Base-by-base conservation (phyloP, 2,113 vertebrate genomes). In the Ellobius talpinus region DNA sequence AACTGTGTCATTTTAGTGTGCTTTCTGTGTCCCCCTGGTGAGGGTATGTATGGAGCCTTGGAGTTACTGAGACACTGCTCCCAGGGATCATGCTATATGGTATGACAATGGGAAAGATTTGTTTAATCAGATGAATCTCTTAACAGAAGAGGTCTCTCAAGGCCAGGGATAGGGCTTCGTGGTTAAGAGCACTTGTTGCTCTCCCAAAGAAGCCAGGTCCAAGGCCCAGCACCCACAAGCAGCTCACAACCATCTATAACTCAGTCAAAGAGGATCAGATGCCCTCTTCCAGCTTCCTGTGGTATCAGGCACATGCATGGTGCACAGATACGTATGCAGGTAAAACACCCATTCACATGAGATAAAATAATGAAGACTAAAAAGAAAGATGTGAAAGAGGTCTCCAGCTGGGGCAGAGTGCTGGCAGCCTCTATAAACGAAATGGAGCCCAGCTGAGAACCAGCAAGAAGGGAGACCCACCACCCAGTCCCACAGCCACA, bases 51-150 rank as follows among this genome's bases (percentile, higher is more conserved):
- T 23, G 16, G 42, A 68, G 21, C 10, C n/a, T 86, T 26, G 33
- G 65, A 78, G 19, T 3, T 36, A 6, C 14, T 2, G 76, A 92
- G 77, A 70, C 12, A 19, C 7, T 23, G 5, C 36, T 70, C 47
- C 42, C 0, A 0, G 33, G 52, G 55, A 77, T 50, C 4, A 14
- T 0, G 8, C 11, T 58, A 77, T 50, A 16, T 2, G 6, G 4
- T 17, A 84, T 0, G 26, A 66, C 76, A 68, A 91, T 47, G 58
- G 24, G 76, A 63, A 68, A 70, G 33, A 24, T n/a, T n/a, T 13
- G 36, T 65, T 45, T 45, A 66, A 74, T 36, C 82, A 58, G 33
- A 36, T 16, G 23, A 92, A 21, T 16, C 33, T 76, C 77, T 87
- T 72, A 33, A 72, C 61, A 63, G 52, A 58, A 39, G 77, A 79